These are phyloP conservation scores for Pantelozetes paolii DNA, from an alignment of 2,888 invertebrate species.

Conservation along the genomic window DNA sequence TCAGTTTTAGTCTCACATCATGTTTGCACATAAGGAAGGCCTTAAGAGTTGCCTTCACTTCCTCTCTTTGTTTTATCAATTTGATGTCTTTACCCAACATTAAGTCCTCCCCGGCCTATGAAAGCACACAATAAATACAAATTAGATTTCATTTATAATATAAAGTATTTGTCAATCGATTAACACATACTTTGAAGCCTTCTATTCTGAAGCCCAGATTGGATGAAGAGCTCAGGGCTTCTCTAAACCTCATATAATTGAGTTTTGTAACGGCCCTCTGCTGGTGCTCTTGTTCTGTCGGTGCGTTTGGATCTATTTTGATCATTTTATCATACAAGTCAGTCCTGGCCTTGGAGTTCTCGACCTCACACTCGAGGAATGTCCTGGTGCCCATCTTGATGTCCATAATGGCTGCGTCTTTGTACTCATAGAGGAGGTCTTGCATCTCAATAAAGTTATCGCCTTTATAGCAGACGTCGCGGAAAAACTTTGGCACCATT, in stretches of 20 bases:
- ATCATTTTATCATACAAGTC: constrained; percentile 97
- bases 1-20: constrained; percentile 64
- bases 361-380: constrained; percentile 90
- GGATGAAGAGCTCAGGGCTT: constrained; percentile 86
- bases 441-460: constrained; percentile 84
- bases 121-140: neutral
- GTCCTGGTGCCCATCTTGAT: constrained; percentile 93
- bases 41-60: constrained; percentile 68
- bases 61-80: constrained; percentile 71
- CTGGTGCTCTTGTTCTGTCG: constrained; percentile 75
- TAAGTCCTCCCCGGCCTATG: constrained; percentile 65
- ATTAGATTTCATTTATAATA: constrained; percentile 1
- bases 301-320: constrained; percentile 77
- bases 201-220: constrained; percentile 92
- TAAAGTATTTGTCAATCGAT: neutral
- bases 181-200: constrained; percentile 68
- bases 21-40: constrained; percentile 65
- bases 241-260: constrained; percentile 80
- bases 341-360: constrained; percentile 65
- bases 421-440: constrained; percentile 83
- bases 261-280: constrained; percentile 84
- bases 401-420: constrained; percentile 91
- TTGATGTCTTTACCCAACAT: constrained; percentile 82
- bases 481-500: constrained; percentile 76
- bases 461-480: constrained; percentile 61